Percentiles rank a stretch among this genome's conserved stretches.
These are phyloP conservation scores for Heliornis fulica DNA, from an alignment of 2,113 vertebrate genomes.

Conservation along the genomic window DNA sequence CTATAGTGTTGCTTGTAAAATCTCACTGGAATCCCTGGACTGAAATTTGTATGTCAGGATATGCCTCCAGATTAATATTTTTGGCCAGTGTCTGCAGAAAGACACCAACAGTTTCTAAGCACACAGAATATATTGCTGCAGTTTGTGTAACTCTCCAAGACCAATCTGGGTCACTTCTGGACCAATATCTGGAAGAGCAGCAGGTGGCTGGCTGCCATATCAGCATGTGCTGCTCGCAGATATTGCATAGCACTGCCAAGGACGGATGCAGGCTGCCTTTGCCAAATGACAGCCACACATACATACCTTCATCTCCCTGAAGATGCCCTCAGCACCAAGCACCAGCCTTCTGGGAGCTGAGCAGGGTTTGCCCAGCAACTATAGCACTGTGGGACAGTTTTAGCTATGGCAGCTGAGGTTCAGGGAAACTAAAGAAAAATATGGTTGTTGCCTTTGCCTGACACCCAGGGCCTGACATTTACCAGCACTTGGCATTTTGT, in stretches of 20 bases:
- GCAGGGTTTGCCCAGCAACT: neutral
- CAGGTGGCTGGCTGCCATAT: neutral
- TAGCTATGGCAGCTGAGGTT: rapidly evolving
- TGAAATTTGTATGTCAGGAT: neutral
- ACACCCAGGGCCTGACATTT: too few relatives aligned
- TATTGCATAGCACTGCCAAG: neutral
- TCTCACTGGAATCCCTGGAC: neutral
- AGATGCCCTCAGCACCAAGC: neutral
- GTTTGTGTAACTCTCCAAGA: neutral
- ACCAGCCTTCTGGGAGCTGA: neutral
- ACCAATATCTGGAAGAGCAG: neutral
- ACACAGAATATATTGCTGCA: neutral
- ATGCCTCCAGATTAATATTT: neutral
- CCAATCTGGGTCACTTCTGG: neutral
- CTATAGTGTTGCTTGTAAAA: neutral
- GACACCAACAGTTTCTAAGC: neutral
- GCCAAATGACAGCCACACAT: neutral
- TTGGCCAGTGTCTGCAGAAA: neutral
- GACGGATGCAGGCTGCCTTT: neutral
- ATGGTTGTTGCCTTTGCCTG: neutral
- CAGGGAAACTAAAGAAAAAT: neutral
- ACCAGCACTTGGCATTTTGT: rapidly evolving
- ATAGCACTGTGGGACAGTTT: rapidly evolving
- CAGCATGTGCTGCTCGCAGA: neutral
- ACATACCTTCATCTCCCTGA: neutral